Base-by-base conservation (phyloP, 2,888 invertebrate genomes). In the Agapostemon virescens region DNA sequence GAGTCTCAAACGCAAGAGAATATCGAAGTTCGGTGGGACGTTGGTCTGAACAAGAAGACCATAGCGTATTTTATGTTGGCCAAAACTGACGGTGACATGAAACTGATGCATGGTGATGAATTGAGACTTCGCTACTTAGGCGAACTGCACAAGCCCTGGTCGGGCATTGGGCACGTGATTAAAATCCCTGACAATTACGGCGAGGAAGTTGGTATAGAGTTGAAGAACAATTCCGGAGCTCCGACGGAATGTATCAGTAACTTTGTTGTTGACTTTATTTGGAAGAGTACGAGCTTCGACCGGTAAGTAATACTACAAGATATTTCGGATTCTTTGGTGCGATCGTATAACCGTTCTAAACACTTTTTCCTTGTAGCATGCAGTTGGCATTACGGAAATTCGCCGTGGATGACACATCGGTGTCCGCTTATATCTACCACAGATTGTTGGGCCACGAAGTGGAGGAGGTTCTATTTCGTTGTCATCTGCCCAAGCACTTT, bases 91-190 rank as follows among this genome's bases (percentile, higher is more conserved):
- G 98, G 98, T 79, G 99, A 99, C 90, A 98, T 99, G 98, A 98
- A 98, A 92, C 93, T 99, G 73, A 99, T 99, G 99, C 99, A 99
- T 91, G 99, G 99, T 11, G 99, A 99, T 94, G 99, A 99, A 92
- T 93, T 99, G 74, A 94, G 98, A 88, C 94, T 99, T 86, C 96
- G 98, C 89, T 98, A 98, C 89, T 95, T 98, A 0, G 98, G 98
- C 0, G 98, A 98, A 91, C 93, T 97, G 89, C 97, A 98, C 92
- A 98, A 98, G 91, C 95, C 97, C 0, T 99, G 99, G 99, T 96
- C 96, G n/a, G 98, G 98, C 45, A 97, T 98, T 17, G 99, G 99
- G 0, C 99, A 99, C 92, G 99, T 99, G 66, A 98, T 99, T 90
- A 98, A 98, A 92, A 97, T 98, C 78, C 98, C 98, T 0, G 98